Percentiles rank a stretch among this genome's conserved stretches.
These are phyloP conservation scores for Psilanteris sp. DNA, from an alignment of 1,140 invertebrate species.

Conservation along the genomic window DNA sequence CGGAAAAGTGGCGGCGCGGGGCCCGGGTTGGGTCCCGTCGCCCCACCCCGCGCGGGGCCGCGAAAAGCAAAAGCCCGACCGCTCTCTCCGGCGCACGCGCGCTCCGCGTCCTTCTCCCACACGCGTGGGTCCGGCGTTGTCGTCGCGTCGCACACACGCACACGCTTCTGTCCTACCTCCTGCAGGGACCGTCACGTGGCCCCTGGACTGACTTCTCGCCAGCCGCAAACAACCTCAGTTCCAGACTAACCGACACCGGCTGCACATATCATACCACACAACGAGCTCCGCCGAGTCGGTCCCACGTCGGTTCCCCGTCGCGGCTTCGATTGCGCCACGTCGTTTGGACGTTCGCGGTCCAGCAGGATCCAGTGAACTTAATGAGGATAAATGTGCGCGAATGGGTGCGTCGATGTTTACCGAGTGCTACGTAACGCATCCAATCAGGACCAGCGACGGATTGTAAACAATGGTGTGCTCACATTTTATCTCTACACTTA, in stretches of 20 bases:
- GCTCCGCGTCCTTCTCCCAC: conserved; percentile 55
- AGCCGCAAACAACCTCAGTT: conserved; percentile 72
- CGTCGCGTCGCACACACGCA: conserved; percentile 56
- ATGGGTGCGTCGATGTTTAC: conserved; percentile 54
- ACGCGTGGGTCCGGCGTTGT: conserved; percentile 58
- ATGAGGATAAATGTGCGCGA: conserved; percentile 47
- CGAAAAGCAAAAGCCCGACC: conserved; percentile 20
- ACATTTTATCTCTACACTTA: conserved; percentile 4
- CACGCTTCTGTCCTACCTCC: conserved; percentile 68
- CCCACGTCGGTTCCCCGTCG: conserved; percentile 8
- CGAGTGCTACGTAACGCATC: conserved; percentile 33
- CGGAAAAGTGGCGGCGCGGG: conserved; percentile 2
- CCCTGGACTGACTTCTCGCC: conserved; percentile 64
- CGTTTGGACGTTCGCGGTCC: conserved; percentile 1
- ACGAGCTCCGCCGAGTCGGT: conserved; percentile 24
- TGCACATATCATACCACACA: conserved; percentile 55
- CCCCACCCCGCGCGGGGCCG: conserved; percentile 6
- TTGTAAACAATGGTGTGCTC: conserved; percentile 49
- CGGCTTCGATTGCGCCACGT: background rate
- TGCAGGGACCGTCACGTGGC: conserved; percentile 75
- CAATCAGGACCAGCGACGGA: conserved; percentile 21
- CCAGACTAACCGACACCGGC: conserved; percentile 77
- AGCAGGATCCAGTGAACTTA: conserved; percentile 27
- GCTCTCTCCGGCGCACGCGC: conserved; percentile 31
- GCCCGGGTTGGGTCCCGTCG: conserved; percentile 4